Evolutionary conservation across 2,797 vertebrate genomes (phyloP).

Genomic region (Xenopus petersii): DNA sequence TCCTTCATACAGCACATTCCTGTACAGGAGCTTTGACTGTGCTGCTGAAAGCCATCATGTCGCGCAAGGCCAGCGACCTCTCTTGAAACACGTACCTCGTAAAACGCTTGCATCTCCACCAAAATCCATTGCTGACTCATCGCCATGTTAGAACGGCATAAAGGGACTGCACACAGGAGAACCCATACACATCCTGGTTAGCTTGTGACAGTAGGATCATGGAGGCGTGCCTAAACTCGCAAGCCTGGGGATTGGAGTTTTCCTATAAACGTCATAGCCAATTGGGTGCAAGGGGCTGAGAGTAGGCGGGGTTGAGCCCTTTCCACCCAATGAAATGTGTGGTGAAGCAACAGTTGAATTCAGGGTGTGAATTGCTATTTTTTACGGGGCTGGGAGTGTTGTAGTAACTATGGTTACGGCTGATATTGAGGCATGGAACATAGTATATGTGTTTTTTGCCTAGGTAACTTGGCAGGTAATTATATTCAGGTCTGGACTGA

Average conservation of each 20-base stretch:
- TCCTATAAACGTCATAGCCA: slow-evolving; percentile 1
- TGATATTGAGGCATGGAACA: background rate
- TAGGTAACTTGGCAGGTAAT: too few species aligned
- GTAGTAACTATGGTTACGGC: slow-evolving; percentile 11
- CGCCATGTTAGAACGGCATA: slow-evolving; percentile 69
- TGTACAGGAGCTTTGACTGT: too few species aligned
- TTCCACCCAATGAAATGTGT: background rate
- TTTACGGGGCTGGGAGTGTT: slow-evolving; percentile 23
- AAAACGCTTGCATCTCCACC: slow-evolving; percentile 93
- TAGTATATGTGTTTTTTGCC: too few species aligned
- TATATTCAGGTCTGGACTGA: too few species aligned
- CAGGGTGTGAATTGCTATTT: background rate
- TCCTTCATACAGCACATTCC: too few species aligned
- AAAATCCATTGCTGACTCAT: slow-evolving; percentile 89
- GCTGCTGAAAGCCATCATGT: too few species aligned
- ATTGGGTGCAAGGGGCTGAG: background rate
- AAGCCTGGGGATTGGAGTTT: slow-evolving; percentile 7
- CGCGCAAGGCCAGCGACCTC: too few species aligned
- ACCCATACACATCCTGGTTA: slow-evolving; percentile 21
- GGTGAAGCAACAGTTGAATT: background rate
- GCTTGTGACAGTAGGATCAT: slow-evolving; percentile 3
- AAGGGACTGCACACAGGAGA: background rate
- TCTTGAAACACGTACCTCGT: slow-evolving; percentile 72
- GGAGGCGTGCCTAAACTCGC: background rate
- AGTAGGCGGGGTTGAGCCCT: background rate